Conservation (phyloP, 2,888 invertebrate genomes). For the Cantharis nigra region DNA sequence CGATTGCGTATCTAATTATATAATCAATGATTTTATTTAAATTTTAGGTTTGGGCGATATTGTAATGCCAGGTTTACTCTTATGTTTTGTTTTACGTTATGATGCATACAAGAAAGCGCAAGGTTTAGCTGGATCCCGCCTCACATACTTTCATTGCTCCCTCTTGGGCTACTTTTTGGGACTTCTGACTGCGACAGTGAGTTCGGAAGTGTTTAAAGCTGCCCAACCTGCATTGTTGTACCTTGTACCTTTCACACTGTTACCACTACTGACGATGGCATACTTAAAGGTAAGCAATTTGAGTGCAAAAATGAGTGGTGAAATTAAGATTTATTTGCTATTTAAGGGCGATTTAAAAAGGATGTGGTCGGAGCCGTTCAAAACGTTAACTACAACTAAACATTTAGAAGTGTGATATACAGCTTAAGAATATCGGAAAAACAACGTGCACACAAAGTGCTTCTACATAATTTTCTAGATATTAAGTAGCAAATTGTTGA, state of each 20-base stretch:
- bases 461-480: constrained; percentile 13
- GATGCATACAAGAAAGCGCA: constrained; percentile 96
- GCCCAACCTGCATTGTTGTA: constrained; percentile 97
- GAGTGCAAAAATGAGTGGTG: background rate
- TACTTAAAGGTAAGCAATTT: constrained; percentile 92
- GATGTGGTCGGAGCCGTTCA: constrained; percentile 98
- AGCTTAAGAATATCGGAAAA: constrained; percentile 30
- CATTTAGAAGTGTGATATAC: constrained; percentile 77
- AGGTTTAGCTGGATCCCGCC: constrained; percentile 59
- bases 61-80: constrained; percentile 93
- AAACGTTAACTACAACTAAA: constrained; percentile 79
- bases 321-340: background rate
- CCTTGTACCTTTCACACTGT: constrained; percentile 95
- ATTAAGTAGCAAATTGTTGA: constrained; percentile 29
- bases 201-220: constrained; percentile 97
- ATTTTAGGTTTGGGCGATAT: constrained; percentile 72
- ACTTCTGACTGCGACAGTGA: constrained; percentile 94
- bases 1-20: background rate
- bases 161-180: constrained; percentile 95
- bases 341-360: constrained; percentile 90
- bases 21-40: background rate
- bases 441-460: constrained; percentile 16
- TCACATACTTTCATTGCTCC: constrained; percentile 98
- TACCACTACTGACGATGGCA: constrained; percentile 96
- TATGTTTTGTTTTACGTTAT: constrained; percentile 96